phyloP scores from a whole-genome alignment of 2,797 vertebrate species.

The Pachyuromys duprasi region DNA sequence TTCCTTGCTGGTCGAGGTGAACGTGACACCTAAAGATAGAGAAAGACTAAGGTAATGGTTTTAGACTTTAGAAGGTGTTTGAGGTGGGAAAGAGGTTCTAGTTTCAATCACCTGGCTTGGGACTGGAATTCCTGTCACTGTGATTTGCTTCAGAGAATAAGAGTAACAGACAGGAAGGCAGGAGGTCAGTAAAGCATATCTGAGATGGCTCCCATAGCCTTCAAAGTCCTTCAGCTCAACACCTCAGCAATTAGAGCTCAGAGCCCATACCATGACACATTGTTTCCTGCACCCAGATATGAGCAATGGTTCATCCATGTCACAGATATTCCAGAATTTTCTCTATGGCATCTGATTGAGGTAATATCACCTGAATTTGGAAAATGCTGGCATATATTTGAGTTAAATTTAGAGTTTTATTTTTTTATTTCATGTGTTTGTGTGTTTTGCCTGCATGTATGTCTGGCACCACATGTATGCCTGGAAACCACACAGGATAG shows the following conservation, averaged over 20 bases:
- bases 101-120: not conserved
- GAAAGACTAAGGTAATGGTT: not conserved
- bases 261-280: not conserved
- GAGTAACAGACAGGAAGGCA: not conserved
- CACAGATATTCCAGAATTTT: slow-evolving; percentile 17
- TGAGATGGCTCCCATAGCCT: not conserved
- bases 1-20: too few species aligned
- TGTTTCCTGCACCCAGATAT: not conserved
- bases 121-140: not conserved
- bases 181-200: not conserved
- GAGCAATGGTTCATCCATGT: not conserved
- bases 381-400: slow-evolving; percentile 9
- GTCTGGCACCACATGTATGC: not conserved
- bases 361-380: slow-evolving; percentile 10
- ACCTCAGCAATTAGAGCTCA: not conserved
- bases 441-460: not conserved
- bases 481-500: not conserved
- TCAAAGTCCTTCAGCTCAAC: not conserved
- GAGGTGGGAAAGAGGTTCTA: not conserved
- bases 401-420: slow-evolving; percentile 7
- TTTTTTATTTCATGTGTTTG: not conserved
- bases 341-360: not conserved
- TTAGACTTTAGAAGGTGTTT: not conserved
- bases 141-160: not conserved
- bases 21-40: too few species aligned